A percentile compares a stretch with the other conserved stretches of the same genome.
Conservation (phyloP, 2,797 vertebrate genomes). For the Gambelia wislizenii region DNA sequence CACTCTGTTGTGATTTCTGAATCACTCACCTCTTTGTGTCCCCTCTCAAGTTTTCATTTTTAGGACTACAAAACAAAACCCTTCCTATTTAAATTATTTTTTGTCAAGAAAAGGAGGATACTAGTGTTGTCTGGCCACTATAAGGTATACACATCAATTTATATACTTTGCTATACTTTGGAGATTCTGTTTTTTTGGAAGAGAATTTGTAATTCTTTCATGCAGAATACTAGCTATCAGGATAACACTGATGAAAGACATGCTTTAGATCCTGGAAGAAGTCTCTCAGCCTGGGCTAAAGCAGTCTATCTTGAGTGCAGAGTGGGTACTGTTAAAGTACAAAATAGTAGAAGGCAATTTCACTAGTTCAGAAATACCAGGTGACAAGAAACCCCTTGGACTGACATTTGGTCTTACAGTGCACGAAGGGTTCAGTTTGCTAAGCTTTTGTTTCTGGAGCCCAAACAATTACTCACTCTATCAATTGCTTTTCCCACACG, state of each 20-base stretch:
- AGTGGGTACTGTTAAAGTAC: neutral
- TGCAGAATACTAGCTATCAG: neutral
- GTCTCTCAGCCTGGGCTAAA: neutral
- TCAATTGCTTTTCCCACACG: conserved; percentile 94
- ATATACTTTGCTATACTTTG: neutral
- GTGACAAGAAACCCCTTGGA: neutral
- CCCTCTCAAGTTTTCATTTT: neutral
- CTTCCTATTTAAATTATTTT: neutral
- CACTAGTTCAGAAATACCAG: neutral
- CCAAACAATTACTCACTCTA: conserved; percentile 77
- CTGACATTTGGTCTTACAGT: neutral
- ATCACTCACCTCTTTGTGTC: neutral
- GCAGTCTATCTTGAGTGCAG: neutral
- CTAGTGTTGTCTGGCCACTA: neutral
- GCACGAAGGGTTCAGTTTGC: neutral
- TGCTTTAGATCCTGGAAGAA: neutral
- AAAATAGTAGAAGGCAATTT: neutral
- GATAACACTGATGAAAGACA: neutral
- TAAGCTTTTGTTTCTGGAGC: neutral
- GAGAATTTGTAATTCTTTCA: neutral
- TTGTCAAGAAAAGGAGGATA: neutral
- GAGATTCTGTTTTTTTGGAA: neutral
- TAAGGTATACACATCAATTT: neutral
- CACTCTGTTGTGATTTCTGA: neutral
- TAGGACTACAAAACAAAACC: neutral